Percentiles rank a stretch among this genome's conserved stretches.
Conservation (phyloP, 2,888 invertebrate species). For the Nemotelus nigrinus region DNA sequence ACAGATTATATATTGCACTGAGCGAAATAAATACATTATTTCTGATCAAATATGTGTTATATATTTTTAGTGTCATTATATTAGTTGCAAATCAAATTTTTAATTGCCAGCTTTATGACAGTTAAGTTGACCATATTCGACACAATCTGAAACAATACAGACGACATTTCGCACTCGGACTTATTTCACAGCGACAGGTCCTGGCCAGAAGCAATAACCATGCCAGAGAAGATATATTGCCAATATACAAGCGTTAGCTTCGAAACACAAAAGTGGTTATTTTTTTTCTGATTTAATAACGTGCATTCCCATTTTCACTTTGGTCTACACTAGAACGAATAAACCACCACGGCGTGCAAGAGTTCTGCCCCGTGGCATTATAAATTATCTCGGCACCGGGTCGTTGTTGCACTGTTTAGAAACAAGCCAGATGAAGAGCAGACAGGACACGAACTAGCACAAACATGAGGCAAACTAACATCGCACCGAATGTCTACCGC, state of each 20-base stretch:
- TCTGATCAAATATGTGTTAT: no score
- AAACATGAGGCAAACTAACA: not conserved
- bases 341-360: not conserved
- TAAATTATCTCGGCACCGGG: slow-evolving; percentile 24
- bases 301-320: slow-evolving; percentile 15
- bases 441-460: not conserved
- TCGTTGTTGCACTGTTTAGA: slow-evolving; percentile 8
- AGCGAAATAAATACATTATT: no score
- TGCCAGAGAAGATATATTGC: slow-evolving; percentile 21
- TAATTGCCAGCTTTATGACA: no score
- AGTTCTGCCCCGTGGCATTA: slow-evolving; percentile 11
- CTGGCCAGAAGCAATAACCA: slow-evolving; percentile 6
- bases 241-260: slow-evolving; percentile 21
- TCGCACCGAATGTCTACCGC: not conserved
- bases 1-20: no score
- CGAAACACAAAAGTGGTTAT: slow-evolving; percentile 20
- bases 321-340: slow-evolving; percentile 1
- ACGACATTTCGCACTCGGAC: no score
- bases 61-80: no score
- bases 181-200: no score
- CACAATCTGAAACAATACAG: no score
- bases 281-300: slow-evolving; percentile 33
- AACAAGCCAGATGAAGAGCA: not conserved
- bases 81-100: no score
- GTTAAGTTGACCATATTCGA: no score